phyloP scores from a whole-genome alignment of 2,113 vertebrate genomes.

The Mirza zaza region DNA sequence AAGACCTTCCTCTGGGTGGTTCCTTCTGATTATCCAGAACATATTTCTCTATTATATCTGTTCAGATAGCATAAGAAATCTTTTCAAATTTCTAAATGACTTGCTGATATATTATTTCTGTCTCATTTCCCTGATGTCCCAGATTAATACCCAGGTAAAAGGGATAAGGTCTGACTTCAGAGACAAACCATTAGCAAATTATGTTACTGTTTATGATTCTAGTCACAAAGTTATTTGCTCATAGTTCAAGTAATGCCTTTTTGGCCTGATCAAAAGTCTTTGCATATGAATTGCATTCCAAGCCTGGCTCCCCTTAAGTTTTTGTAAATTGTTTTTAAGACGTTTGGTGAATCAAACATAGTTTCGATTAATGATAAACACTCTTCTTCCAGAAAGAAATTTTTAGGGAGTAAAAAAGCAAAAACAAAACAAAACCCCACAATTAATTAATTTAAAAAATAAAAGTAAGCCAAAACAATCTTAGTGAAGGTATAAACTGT shows the following conservation, averaged over 20 bases:
- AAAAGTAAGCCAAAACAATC: constrained; percentile 30
- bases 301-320: constrained; percentile 17
- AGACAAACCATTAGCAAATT: constrained; percentile 63
- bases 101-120: constrained; percentile 42
- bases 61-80: background rate
- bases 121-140: constrained; percentile 38
- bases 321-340: constrained; percentile 40
- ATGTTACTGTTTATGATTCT: constrained; percentile 60
- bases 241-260: constrained; percentile 43
- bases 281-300: constrained; percentile 15
- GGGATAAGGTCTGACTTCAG: constrained; percentile 24
- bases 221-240: constrained; percentile 52
- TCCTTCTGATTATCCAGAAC: background rate
- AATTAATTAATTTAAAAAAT: constrained; percentile 40
- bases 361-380: background rate
- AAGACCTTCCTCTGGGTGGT: background rate
- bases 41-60: background rate
- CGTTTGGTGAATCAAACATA: background rate
- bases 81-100: constrained; percentile 44
- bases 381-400: constrained; percentile 12
- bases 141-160: constrained; percentile 60
- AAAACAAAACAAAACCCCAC: background rate
- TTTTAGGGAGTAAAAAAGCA: background rate
- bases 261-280: constrained; percentile 18
- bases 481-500: background rate